A percentile compares a stretch with the other conserved stretches of the same genome.
Evolutionary conservation across 2,888 invertebrate genomes (phyloP).

Genomic region (Spilosoma lubricipeda): DNA sequence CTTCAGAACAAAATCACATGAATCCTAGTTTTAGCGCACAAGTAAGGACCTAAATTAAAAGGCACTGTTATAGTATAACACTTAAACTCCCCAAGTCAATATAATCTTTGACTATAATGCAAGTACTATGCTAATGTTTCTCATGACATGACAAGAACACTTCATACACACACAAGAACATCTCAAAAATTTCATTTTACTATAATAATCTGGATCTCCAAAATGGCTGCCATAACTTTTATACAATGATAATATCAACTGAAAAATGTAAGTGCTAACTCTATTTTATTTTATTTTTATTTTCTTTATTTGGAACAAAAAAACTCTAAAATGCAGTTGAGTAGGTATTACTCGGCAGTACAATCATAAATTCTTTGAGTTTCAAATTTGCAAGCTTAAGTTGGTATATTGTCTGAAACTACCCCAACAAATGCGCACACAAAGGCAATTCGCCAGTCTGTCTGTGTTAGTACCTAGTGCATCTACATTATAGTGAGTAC

Average conservation of each 20-base stretch:
- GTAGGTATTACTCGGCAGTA: conserved; percentile 19
- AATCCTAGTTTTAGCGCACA: background rate
- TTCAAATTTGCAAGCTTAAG: conserved; percentile 30
- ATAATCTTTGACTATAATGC: background rate
- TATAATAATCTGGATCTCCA: background rate
- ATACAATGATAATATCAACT: conserved; percentile 9
- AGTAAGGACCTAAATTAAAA: background rate
- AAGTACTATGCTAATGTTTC: background rate
- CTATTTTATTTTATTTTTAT: too few species aligned
- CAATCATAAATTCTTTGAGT: conserved; percentile 34
- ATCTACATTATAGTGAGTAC: conserved; percentile 30
- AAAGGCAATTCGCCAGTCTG: conserved; percentile 56
- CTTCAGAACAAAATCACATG: background rate
- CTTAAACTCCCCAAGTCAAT: background rate
- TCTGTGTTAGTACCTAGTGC: conserved; percentile 53
- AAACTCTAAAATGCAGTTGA: conserved; percentile 20
- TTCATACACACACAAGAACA: background rate
- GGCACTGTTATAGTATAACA: background rate
- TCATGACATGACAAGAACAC: background rate
- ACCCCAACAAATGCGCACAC: conserved; percentile 68
- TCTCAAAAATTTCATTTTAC: conserved; percentile 8
- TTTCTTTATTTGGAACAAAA: too few species aligned
- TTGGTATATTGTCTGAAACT: conserved; percentile 56
- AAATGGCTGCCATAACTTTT: conserved; percentile 9
- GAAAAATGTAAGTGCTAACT: background rate